Percentiles rank a stretch among this genome's conserved stretches.
phyloP scores from a whole-genome alignment of 1,140 invertebrate species.

The Bombus difficillimus region DNA sequence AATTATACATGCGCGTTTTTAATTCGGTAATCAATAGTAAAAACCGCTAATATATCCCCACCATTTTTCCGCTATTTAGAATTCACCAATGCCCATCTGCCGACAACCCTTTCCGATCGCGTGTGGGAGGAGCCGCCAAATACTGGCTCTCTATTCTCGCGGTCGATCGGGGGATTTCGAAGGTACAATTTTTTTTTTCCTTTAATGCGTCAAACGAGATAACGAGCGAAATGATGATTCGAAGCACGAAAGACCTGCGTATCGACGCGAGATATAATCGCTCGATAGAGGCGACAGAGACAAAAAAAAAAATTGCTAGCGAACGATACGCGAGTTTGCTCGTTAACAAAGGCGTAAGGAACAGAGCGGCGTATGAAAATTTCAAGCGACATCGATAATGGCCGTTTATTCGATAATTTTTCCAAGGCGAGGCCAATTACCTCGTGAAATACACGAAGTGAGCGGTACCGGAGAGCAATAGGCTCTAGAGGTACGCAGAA shows the following conservation, averaged over 20 bases:
- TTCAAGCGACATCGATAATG: background rate
- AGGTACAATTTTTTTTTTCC: background rate
- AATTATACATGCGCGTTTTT: constrained; percentile 81
- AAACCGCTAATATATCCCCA: constrained; percentile 73
- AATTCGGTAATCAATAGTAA: constrained; percentile 81
- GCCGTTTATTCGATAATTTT: constrained; percentile 23
- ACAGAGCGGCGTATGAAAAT: background rate
- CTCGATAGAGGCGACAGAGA: no score
- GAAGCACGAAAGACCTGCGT: background rate
- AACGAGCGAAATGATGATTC: background rate
- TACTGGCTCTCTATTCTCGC: constrained; percentile 26
- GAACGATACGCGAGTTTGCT: background rate
- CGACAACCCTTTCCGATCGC: constrained; percentile 62
- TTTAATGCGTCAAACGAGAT: background rate
- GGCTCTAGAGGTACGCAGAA: constrained; percentile 22
- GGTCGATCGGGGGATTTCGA: constrained; percentile 38
- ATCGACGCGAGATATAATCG: background rate
- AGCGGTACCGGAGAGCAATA: background rate
- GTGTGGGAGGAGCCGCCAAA: constrained; percentile 69
- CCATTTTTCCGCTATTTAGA: constrained; percentile 58
- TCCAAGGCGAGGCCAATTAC: constrained; percentile 32
- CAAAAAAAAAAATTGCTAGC: background rate
- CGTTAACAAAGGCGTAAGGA: background rate
- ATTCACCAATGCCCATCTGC: constrained; percentile 64
- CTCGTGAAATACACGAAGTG: background rate